These are phyloP conservation scores for Phrynocephalus guinanensis DNA, from an alignment of 2,797 vertebrate genomes.

Conservation along the genomic window DNA sequence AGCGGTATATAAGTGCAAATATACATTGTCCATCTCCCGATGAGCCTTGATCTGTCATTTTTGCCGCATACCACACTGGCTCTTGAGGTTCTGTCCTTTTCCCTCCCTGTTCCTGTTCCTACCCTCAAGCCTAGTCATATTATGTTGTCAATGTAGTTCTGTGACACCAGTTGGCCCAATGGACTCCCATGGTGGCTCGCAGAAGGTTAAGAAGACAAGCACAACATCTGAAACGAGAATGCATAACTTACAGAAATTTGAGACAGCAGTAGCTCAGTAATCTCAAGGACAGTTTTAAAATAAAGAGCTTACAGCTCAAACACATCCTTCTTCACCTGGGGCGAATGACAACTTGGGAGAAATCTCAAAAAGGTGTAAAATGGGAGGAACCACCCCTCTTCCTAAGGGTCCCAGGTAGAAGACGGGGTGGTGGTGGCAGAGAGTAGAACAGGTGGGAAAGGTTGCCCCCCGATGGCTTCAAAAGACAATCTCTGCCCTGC, in stretches of 20 bases:
- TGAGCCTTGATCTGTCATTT: neutral
- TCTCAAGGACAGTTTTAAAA: neutral
- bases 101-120: neutral
- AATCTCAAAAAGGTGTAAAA: neutral
- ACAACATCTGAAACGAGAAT: neutral
- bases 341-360: no score
- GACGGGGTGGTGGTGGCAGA: no score
- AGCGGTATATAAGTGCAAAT: no score
- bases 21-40: neutral
- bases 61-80: neutral
- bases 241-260: neutral
- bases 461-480: neutral
- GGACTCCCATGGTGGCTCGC: neutral
- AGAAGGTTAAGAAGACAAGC: neutral
- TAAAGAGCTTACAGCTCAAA: neutral
- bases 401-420: neutral
- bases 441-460: neutral
- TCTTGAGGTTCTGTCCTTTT: neutral
- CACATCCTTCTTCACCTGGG: neutral
- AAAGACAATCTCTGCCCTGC: neutral
- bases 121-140: neutral
- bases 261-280: slow-evolving; percentile 5
- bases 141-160: neutral
- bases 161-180: neutral
- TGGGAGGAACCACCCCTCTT: no score